A percentile compares a stretch with the other conserved stretches of the same genome.
phyloP scores from a whole-genome alignment of 2,888 invertebrate genomes.

The Lepidocyrtinus sp. region DNA sequence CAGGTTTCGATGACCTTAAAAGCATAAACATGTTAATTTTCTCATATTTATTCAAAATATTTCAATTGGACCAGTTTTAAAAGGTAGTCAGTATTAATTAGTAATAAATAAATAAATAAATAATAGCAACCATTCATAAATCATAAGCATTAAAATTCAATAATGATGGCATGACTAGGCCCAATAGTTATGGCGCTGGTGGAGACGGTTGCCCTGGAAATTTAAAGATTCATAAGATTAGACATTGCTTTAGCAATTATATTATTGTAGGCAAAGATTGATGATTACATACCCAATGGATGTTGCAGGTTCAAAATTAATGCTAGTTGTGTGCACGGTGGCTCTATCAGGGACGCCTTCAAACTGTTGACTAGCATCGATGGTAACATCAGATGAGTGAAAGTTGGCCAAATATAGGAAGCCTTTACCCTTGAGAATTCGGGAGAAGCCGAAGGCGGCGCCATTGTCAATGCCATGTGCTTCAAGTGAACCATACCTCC shows the following conservation, averaged over 20 bases:
- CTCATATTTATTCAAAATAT: too few species aligned
- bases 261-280: too few species aligned
- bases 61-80: too few species aligned
- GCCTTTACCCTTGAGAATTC: constrained; percentile 37
- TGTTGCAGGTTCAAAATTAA: not conserved
- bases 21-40: too few species aligned
- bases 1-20: too few species aligned
- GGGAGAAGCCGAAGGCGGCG: constrained; percentile 54
- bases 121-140: not conserved
- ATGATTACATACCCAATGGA: constrained; percentile 26
- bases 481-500: constrained; percentile 76
- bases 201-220: constrained; percentile 5
- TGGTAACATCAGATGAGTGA: constrained; percentile 14
- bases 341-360: constrained; percentile 42
- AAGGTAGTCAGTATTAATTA: not conserved
- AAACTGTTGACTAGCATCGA: constrained; percentile 38
- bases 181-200: constrained; percentile 21
- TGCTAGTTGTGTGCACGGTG: not conserved
- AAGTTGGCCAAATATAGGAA: constrained; percentile 51
- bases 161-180: constrained; percentile 12
- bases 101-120: not conserved
- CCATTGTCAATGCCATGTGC: constrained; percentile 73
- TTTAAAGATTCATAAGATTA: too few species aligned
- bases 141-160: constrained; percentile 31
- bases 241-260: too few species aligned